phyloP scores from a whole-genome alignment of 2,888 invertebrate species.

The Philaethria dido region DNA sequence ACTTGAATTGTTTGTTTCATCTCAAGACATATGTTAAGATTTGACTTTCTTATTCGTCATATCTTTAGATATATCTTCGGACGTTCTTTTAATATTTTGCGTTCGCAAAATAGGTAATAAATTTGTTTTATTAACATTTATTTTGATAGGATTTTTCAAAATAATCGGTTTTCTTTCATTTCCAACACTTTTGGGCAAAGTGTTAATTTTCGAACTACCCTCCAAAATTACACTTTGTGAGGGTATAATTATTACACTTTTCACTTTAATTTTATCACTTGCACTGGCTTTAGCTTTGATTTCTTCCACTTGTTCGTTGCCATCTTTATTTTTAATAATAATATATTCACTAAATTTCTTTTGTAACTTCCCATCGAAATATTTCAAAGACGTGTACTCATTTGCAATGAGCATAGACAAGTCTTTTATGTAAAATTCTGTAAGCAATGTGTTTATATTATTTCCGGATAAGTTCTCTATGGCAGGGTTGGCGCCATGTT shows the following conservation, averaged over 20 bases:
- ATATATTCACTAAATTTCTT: constrained; percentile 51
- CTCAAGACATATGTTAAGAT: background rate
- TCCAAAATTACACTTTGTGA: background rate
- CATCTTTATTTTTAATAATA: constrained; percentile 54
- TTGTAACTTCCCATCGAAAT: constrained; percentile 37
- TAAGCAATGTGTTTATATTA: constrained; percentile 70
- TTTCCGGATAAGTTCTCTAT: constrained; percentile 72
- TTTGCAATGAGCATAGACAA: constrained; percentile 62
- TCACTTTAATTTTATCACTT: constrained; percentile 1
- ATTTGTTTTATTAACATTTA: background rate
- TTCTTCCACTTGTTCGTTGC: constrained; percentile 48
- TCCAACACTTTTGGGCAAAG: background rate
- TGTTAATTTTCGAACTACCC: background rate
- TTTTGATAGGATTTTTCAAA: background rate
- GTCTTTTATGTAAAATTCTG: constrained; percentile 63
- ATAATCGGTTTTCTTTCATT: background rate
- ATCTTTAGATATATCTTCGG: constrained; percentile 3
- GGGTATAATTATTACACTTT: constrained; percentile 1
- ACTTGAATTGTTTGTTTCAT: too few species aligned
- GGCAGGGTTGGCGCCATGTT: constrained; percentile 70
- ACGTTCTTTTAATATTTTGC: background rate
- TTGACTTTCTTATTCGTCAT: background rate
- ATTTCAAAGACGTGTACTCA: constrained; percentile 52
- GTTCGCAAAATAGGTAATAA: background rate
- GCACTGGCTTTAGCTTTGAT: constrained; percentile 14